A percentile compares a stretch with the other conserved stretches of the same genome.
Evolutionary conservation across 1,140 invertebrate genomes (phyloP).

Genomic region (Tachypleus tridentatus): DNA sequence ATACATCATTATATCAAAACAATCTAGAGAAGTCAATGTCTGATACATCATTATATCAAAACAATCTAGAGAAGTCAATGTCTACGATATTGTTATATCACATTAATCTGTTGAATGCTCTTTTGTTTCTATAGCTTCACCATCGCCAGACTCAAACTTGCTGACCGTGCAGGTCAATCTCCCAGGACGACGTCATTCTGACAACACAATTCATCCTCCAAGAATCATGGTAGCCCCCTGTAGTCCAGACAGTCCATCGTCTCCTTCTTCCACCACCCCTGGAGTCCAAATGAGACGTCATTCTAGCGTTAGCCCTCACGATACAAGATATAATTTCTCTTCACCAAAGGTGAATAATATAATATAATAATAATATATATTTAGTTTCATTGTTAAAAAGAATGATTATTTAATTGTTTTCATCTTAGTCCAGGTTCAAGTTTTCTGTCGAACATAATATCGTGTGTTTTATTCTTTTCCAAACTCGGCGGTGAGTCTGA

Average conservation of each 20-base stretch:
- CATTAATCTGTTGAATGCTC: not conserved
- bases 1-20: too few species aligned
- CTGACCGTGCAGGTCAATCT: slow-evolving; percentile 64
- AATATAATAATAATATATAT: too few species aligned
- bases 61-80: too few species aligned
- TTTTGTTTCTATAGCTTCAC: slow-evolving; percentile 43
- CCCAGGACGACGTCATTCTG: slow-evolving; percentile 64
- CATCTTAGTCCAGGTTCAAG: not conserved
- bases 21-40: too few species aligned
- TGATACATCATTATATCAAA: too few species aligned
- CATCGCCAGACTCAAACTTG: slow-evolving; percentile 72
- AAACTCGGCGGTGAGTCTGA: not conserved
- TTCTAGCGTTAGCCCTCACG: slow-evolving; percentile 76
- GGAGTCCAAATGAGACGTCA: slow-evolving; percentile 69
- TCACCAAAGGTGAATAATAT: slow-evolving; percentile 21
- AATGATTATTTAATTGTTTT: too few species aligned
- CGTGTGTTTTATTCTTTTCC: not conserved
- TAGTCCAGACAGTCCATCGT: slow-evolving; percentile 51
- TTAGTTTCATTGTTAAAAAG: too few species aligned
- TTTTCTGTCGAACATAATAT: not conserved
- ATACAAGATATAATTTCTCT: slow-evolving; percentile 47
- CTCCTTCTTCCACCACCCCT: slow-evolving; percentile 55
- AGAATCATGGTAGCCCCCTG: slow-evolving; percentile 41
- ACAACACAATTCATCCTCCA: slow-evolving; percentile 74
- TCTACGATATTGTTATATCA: too few species aligned